Conservation (phyloP, 2,113 vertebrate species). For the Ceyx cyanopectus region DNA sequence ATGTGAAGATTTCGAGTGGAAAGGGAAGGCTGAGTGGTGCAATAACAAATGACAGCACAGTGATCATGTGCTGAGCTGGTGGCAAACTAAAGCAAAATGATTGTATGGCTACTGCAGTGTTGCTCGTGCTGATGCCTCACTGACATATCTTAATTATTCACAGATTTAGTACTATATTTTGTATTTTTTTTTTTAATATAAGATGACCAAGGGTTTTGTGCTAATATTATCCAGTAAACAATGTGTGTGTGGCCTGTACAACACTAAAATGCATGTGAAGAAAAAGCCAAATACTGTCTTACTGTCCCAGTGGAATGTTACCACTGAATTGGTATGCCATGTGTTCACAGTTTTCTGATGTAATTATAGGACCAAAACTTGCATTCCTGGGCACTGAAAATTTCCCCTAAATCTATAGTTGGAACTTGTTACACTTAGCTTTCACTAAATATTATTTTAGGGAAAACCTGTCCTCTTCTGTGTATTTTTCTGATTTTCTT, state of each 20-base stretch:
- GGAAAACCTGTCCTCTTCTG: not conserved
- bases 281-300: not conserved
- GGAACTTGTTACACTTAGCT: not conserved
- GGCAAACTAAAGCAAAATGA: not conserved
- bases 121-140: not conserved
- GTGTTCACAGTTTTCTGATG: not conserved
- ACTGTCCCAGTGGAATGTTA: not conserved
- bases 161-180: not conserved
- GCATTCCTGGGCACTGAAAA: not conserved
- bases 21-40: not conserved
- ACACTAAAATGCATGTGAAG: not conserved
- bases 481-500: not conserved
- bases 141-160: not conserved
- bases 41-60: not conserved
- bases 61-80: not conserved
- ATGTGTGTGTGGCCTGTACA: not conserved
- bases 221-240: not conserved
- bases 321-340: not conserved
- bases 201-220: not conserved
- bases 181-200: not conserved
- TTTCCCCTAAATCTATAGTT: not conserved
- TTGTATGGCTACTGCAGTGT: not conserved
- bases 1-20: not conserved
- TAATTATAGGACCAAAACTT: not conserved
- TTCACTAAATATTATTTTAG: not conserved